phyloP scores from a whole-genome alignment of 2,888 invertebrate species.

The Ferrisia virgata region DNA sequence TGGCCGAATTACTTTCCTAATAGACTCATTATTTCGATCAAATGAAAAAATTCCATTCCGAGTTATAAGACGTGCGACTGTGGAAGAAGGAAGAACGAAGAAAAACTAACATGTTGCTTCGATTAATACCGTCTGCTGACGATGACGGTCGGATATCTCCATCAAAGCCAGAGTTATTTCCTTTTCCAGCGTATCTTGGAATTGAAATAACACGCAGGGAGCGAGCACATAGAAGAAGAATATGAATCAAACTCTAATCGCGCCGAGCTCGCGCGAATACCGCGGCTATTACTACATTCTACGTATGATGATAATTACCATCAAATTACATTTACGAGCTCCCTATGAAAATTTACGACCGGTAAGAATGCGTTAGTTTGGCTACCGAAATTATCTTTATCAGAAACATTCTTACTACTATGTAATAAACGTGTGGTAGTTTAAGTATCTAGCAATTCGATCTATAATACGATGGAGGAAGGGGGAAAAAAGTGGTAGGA shows the following conservation, averaged over 20 bases:
- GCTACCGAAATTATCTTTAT: slow-evolving; percentile 24
- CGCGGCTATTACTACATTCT: neutral
- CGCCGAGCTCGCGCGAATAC: neutral
- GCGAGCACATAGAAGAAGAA: neutral
- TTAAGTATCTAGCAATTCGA: neutral
- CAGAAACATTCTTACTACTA: slow-evolving; percentile 6
- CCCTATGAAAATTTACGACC: slow-evolving; percentile 29
- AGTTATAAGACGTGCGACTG: neutral
- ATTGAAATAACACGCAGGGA: neutral
- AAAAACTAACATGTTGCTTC: neutral
- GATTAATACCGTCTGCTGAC: neutral
- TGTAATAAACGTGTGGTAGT: neutral
- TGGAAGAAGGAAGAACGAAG: neutral
- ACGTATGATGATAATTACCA: slow-evolving; percentile 1
- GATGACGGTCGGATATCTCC: neutral
- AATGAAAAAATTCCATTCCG: neutral
- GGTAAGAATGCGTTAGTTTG: neutral
- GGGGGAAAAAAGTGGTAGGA: neutral
- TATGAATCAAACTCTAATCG: neutral
- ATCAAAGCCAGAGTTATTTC: neutral
- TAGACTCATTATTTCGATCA: neutral
- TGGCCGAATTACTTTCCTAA: neutral
- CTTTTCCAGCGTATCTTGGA: neutral
- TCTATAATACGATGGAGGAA: neutral
- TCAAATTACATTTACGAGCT: slow-evolving; percentile 20